These are phyloP conservation scores for Nerophis lumbriciformis DNA, from an alignment of 2,113 vertebrate species.

Conservation along the genomic window DNA sequence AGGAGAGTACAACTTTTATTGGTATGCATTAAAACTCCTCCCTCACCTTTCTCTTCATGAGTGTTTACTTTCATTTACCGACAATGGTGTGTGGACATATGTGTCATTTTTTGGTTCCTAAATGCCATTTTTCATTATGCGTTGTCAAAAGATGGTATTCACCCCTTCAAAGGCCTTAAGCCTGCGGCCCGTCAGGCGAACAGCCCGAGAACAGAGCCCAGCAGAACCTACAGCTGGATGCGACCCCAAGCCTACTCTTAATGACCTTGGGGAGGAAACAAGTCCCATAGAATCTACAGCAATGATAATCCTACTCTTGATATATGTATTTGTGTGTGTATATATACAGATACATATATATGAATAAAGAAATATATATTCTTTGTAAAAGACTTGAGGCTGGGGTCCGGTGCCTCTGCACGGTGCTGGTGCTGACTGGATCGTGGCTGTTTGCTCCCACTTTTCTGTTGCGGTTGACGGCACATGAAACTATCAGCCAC, in stretches of 20 bases:
- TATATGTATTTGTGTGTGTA: not conserved
- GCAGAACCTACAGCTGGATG: slow-evolving; percentile 89
- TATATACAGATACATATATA: not conserved
- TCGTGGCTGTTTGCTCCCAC: slow-evolving; percentile 99
- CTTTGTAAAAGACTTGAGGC: slow-evolving; percentile 19
- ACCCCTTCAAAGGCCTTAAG: slow-evolving; percentile 99
- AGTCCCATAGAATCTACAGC: not conserved
- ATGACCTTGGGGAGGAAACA: not conserved
- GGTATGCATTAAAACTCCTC: slow-evolving; percentile 36
- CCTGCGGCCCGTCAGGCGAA: slow-evolving; percentile 99
- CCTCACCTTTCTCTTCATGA: slow-evolving; percentile 25
- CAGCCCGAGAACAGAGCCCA: slow-evolving; percentile 97
- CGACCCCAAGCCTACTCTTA: slow-evolving; percentile 45
- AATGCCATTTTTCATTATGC: slow-evolving; percentile 81
- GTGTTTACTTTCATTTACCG: slow-evolving; percentile 36
- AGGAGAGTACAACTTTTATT: slow-evolving; percentile 25
- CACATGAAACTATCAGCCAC: slow-evolving; percentile 99
- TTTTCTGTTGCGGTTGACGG: slow-evolving; percentile 99
- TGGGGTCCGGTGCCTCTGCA: slow-evolving; percentile 88
- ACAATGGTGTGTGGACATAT: slow-evolving; percentile 18
- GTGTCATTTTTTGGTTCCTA: slow-evolving; percentile 28
- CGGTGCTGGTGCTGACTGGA: slow-evolving; percentile 94
- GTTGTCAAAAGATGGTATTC: slow-evolving; percentile 99
- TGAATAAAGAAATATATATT: not conserved
- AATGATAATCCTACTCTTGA: not conserved